phyloP scores from a whole-genome alignment of 2,888 invertebrate genomes.

The Torymus aiolomorphi region DNA sequence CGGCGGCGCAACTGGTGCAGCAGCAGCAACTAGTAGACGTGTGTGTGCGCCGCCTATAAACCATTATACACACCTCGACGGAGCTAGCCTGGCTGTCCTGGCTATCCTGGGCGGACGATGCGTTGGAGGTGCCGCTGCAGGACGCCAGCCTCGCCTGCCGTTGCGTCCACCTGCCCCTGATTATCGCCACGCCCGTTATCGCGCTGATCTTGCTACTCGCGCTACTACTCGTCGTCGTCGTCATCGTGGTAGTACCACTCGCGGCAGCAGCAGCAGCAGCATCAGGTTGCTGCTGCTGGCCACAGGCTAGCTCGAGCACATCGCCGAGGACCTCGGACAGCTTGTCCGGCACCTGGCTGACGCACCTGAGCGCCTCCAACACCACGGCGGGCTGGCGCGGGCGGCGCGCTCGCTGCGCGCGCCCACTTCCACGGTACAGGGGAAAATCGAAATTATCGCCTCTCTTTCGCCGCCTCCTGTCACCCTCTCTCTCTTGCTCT shows the following conservation, averaged over 20 bases:
- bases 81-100: conserved; percentile 69
- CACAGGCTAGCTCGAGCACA: conserved; percentile 73
- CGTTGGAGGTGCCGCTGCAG: conserved; percentile 63
- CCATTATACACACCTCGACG: conserved; percentile 63
- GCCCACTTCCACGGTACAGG: conserved; percentile 47
- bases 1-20: too few relatives aligned
- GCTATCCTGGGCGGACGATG: conserved; percentile 64
- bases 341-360: conserved; percentile 73
- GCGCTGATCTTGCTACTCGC: conserved; percentile 67
- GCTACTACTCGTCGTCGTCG: conserved; percentile 11
- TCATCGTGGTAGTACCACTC: not conserved
- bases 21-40: too few relatives aligned
- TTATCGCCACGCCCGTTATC: conserved; percentile 70
- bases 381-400: conserved; percentile 58
- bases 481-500: too few relatives aligned
- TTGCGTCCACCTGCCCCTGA: conserved; percentile 69
- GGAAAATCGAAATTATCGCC: too few relatives aligned
- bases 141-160: conserved; percentile 65
- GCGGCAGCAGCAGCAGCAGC: too few relatives aligned
- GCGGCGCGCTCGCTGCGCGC: conserved; percentile 55
- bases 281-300: conserved; percentile 41
- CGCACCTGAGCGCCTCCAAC: conserved; percentile 69
- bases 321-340: conserved; percentile 73
- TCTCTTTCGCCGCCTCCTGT: too few relatives aligned
- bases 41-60: too few relatives aligned